Conservation (phyloP, 2,797 vertebrate species). For the Galago senegalensis region DNA sequence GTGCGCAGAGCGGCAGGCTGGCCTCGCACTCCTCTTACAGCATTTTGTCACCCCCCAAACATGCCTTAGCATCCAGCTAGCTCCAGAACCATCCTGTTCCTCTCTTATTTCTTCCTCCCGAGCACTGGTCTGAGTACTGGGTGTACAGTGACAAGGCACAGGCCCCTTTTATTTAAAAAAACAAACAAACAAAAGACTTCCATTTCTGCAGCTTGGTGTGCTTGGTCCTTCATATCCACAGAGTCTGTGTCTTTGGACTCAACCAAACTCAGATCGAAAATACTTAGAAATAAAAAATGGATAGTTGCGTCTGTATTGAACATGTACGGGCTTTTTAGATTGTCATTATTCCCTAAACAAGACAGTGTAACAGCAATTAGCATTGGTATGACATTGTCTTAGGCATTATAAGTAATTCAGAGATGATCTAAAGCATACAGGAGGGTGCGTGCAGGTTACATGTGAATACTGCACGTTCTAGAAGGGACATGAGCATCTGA, state of each 20-base stretch:
- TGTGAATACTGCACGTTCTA: neutral
- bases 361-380: neutral
- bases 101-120: too few relatives aligned
- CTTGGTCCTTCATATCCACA: too few relatives aligned
- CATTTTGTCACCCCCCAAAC: neutral
- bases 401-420: neutral
- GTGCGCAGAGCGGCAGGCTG: too few relatives aligned
- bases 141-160: neutral
- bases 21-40: too few relatives aligned
- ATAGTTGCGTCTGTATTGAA: neutral
- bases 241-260: neutral
- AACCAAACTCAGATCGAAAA: neutral
- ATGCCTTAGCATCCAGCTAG: too few relatives aligned
- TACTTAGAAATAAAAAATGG: neutral
- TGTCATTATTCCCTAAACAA: neutral
- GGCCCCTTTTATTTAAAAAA: neutral
- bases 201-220: neutral
- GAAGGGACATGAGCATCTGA: neutral
- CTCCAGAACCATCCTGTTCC: too few relatives aligned
- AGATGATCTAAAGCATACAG: neutral
- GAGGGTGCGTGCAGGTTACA: too few relatives aligned
- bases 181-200: neutral
- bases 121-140: neutral
- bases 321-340: too few relatives aligned
- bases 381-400: neutral